Conservation (phyloP, 2,113 vertebrate species). For the Cettia cetti region DNA sequence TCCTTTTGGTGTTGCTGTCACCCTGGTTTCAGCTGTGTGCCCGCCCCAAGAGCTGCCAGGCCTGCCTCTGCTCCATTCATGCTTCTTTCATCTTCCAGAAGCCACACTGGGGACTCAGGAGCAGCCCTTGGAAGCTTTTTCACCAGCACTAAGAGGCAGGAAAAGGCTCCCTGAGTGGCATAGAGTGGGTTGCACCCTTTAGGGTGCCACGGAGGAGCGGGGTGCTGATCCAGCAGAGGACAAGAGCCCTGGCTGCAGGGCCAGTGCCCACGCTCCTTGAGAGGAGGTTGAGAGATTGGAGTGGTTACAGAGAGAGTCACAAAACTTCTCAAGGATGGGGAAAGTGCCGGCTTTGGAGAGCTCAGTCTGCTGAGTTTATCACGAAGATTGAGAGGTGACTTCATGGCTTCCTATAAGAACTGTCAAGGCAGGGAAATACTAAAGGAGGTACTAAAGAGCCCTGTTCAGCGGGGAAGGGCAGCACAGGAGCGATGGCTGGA, state of each 20-base stretch:
- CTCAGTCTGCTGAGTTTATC: not conserved
- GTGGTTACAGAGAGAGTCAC: not conserved
- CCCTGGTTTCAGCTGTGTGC: not conserved
- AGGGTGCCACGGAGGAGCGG: accelerated
- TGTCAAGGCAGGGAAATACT: not conserved
- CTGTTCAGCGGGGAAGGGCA: not conserved
- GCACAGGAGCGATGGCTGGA: not conserved
- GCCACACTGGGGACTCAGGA: not conserved
- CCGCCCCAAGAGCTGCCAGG: not conserved
- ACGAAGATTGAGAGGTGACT: not conserved
- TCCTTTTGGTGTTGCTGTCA: accelerated
- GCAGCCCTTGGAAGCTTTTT: not conserved
- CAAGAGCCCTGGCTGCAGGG: not conserved
- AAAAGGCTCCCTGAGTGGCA: not conserved
- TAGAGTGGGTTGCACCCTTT: not conserved
- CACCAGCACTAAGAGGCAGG: not conserved
- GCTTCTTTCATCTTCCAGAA: not conserved
- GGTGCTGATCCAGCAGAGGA: not conserved
- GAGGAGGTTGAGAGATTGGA: not conserved
- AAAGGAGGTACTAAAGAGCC: not conserved
- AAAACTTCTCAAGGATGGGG: not conserved
- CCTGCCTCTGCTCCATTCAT: not conserved
- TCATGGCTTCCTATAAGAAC: not conserved
- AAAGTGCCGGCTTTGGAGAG: not conserved
- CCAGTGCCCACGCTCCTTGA: accelerated